These are phyloP conservation scores for Dendropsophus ebraccatus DNA, from an alignment of 2,113 vertebrate species.

Conservation along the genomic window DNA sequence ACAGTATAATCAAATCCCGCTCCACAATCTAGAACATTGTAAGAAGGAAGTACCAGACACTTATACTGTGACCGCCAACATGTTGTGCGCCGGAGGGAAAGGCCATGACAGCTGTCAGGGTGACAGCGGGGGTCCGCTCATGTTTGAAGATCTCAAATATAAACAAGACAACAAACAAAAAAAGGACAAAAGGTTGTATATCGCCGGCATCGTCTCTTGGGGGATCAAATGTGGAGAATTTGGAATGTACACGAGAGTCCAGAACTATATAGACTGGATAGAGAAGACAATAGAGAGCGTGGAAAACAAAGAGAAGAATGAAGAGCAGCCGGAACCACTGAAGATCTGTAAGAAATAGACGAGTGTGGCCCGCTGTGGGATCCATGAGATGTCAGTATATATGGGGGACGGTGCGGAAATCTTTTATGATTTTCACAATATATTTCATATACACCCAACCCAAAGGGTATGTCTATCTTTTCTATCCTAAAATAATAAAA, in stretches of 20 bases:
- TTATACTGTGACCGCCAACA: conserved; percentile 79
- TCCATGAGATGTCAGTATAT: too few species aligned
- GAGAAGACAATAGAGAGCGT: conserved; percentile 70
- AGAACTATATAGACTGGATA: conserved; percentile 89
- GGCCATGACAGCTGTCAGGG: conserved; percentile 81
- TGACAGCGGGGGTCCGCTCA: conserved; percentile 86
- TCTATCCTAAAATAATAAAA: neutral
- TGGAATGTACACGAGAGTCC: conserved; percentile 87
- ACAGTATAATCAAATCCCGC: conserved; percentile 64
- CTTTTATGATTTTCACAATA: neutral
- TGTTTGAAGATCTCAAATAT: conserved; percentile 64
- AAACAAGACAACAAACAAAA: conserved; percentile 3
- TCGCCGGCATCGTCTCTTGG: conserved; percentile 88
- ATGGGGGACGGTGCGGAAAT: neutral
- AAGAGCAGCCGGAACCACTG: neutral
- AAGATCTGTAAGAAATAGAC: neutral
- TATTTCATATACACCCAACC: neutral
- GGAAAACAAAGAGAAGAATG: neutral
- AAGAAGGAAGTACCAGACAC: neutral
- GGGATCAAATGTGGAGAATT: conserved; percentile 78
- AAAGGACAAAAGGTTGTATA: conserved; percentile 62
- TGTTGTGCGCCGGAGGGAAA: conserved; percentile 85
- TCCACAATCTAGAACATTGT: conserved; percentile 67
- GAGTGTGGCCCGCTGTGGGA: too few species aligned
- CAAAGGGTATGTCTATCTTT: neutral